These are phyloP conservation scores for Callionymus lyra DNA, from an alignment of 2,113 vertebrate genomes.

Conservation along the genomic window DNA sequence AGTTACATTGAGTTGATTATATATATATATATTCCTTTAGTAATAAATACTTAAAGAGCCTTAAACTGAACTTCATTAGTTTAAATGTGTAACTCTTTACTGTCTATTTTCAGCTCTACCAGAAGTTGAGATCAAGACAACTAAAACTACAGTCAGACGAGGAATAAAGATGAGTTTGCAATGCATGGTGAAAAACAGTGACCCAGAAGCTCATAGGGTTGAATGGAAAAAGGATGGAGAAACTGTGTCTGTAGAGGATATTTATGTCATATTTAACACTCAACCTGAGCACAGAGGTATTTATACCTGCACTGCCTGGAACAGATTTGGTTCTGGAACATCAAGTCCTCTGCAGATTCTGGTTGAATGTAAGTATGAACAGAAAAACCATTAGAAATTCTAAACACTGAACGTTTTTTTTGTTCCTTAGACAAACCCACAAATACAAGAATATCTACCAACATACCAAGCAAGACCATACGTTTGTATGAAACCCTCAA, in stretches of 20 bases:
- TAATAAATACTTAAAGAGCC: no score
- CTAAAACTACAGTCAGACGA: not conserved
- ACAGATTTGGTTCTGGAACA: rapidly evolving
- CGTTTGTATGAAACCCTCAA: rapidly evolving
- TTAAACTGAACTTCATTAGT: no score
- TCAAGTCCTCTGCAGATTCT: not conserved
- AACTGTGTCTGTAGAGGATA: rapidly evolving
- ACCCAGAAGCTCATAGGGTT: rapidly evolving
- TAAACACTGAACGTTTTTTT: no score
- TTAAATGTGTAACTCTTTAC: no score
- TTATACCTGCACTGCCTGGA: constrained; percentile 16
- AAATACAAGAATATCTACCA: not conserved
- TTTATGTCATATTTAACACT: rapidly evolving
- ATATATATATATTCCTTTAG: no score
- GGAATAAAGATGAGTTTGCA: constrained; percentile 6
- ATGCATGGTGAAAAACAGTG: constrained; percentile 28
- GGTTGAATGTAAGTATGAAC: constrained; percentile 35
- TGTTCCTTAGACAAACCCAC: constrained; percentile 37
- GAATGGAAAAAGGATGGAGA: constrained; percentile 3
- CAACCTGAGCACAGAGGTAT: not conserved
- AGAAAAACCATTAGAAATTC: no score
- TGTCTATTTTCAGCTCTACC: constrained; percentile 40
- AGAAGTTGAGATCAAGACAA: not conserved
- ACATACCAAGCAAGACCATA: no score
- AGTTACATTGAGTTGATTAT: no score